These are phyloP conservation scores for Stegodyphus dumicola DNA, from an alignment of 1,140 invertebrate species.

Conservation along the genomic window DNA sequence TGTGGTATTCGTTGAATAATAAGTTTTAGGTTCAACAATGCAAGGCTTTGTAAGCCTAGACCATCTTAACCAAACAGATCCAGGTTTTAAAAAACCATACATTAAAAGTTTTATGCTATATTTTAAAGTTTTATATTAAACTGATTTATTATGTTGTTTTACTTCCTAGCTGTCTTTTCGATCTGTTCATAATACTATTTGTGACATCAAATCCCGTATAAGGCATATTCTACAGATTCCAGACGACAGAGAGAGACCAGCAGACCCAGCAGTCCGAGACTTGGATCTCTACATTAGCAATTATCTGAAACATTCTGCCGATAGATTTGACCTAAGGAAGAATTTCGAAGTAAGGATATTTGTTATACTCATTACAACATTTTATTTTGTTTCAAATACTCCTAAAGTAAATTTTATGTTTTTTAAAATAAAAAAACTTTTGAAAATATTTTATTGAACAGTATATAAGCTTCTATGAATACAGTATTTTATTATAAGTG, in stretches of 20 bases:
- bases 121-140: neutral
- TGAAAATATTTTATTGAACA: no score
- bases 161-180: conserved; percentile 73
- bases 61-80: no score
- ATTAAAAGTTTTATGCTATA: no score
- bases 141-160: conserved; percentile 34
- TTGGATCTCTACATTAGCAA: conserved; percentile 71
- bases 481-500: no score
- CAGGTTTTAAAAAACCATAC: no score
- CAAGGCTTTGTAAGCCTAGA: no score
- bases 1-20: no score
- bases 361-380: neutral
- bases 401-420: no score
- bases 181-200: conserved; percentile 71
- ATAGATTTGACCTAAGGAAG: conserved; percentile 73
- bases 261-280: conserved; percentile 67
- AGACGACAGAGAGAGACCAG: conserved; percentile 39
- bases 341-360: conserved; percentile 72
- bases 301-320: conserved; percentile 72
- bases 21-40: no score
- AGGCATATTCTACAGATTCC: conserved; percentile 69
- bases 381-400: no score
- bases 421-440: no score
- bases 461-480: no score
- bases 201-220: conserved; percentile 71